phyloP scores from a whole-genome alignment of 2,888 invertebrate genomes.

The Pollenia labialis region DNA sequence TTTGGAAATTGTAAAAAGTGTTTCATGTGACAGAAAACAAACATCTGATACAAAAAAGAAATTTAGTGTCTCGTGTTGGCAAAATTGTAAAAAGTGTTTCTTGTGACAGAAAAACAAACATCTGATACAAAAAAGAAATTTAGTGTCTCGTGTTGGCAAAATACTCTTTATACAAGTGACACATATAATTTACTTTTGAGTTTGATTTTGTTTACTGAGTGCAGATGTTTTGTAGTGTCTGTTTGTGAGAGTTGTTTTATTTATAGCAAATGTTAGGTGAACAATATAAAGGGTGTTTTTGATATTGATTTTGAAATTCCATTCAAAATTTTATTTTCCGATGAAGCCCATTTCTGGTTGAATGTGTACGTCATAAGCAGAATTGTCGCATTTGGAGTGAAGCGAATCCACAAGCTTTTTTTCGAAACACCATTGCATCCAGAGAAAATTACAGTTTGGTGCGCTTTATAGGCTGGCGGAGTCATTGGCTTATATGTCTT shows the following conservation, averaged over 20 bases:
- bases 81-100: neutral
- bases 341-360: no score
- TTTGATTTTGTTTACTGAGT: neutral
- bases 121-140: slow-evolving; percentile 45
- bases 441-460: no score
- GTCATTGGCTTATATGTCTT: no score
- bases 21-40: accelerated
- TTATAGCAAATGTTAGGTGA: slow-evolving; percentile 6
- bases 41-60: neutral
- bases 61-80: neutral
- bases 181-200: slow-evolving; percentile 7
- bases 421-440: no score
- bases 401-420: no score
- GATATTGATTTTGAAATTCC: no score
- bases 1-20: no score
- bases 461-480: no score
- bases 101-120: slow-evolving; percentile 29
- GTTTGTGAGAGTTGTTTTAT: slow-evolving; percentile 9
- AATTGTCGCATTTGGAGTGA: no score
- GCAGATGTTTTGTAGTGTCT: neutral
- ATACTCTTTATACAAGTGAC: neutral
- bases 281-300: no score
- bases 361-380: no score
- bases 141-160: neutral
- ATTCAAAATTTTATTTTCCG: no score